These are phyloP conservation scores for Morone chrysops DNA, from an alignment of 2,113 vertebrate genomes.

Conservation along the genomic window DNA sequence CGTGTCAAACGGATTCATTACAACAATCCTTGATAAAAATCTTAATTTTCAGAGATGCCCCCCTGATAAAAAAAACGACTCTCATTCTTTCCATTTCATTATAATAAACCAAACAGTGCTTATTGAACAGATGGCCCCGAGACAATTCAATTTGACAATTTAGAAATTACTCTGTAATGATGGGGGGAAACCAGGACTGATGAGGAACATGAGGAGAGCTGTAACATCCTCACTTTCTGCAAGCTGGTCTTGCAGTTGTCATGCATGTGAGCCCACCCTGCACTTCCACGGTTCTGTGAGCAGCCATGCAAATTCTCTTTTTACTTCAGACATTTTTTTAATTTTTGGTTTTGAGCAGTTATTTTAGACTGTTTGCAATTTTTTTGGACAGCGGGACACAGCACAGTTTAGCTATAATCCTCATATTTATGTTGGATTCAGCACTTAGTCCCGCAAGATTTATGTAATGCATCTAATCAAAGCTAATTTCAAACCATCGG, in stretches of 20 bases:
- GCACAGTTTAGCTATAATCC: constrained; percentile 69
- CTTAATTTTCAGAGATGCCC: constrained; percentile 50
- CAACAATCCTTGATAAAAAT: constrained; percentile 50
- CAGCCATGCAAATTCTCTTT: constrained; percentile 44
- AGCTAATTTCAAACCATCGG: constrained; percentile 66
- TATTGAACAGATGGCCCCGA: constrained; percentile 68
- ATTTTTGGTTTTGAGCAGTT: constrained; percentile 31
- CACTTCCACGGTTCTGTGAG: constrained; percentile 42
- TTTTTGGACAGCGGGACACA: constrained; percentile 56
- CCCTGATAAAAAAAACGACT: constrained; percentile 37
- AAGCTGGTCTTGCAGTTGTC: constrained; percentile 35
- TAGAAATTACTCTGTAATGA: constrained; percentile 59
- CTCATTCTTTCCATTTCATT: constrained; percentile 57
- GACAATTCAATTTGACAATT: constrained; percentile 69
- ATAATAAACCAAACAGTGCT: constrained; percentile 59
- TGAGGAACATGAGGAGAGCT: constrained; percentile 22
- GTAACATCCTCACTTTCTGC: constrained; percentile 27
- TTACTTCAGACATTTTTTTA: neutral
- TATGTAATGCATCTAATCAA: constrained; percentile 71
- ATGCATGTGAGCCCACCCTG: constrained; percentile 31
- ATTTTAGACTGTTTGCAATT: constrained; percentile 36
- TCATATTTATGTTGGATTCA: constrained; percentile 75
- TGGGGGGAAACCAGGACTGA: constrained; percentile 23
- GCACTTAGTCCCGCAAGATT: constrained; percentile 70
- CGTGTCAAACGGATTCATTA: constrained; percentile 34